These are phyloP conservation scores for Drosophila kambysellisi DNA, from an alignment of 2,888 invertebrate species.

Conservation along the genomic window DNA sequence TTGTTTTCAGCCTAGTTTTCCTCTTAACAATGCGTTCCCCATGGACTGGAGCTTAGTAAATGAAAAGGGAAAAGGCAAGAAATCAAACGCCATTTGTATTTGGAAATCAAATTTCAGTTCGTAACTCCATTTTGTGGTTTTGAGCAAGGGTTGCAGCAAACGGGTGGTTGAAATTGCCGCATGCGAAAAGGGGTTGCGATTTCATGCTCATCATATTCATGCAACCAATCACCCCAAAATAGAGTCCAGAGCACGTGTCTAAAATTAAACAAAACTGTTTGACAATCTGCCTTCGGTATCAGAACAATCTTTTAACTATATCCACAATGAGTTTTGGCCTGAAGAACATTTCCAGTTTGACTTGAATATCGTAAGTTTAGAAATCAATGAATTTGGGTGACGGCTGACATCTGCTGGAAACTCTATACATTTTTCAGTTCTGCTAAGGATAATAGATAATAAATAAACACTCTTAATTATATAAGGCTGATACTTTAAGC, in stretches of 20 bases:
- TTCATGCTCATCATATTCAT: conserved; percentile 35
- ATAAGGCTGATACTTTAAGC: neutral
- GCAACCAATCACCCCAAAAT: conserved; percentile 39
- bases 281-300: conserved; percentile 46
- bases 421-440: neutral
- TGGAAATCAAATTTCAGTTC: conserved; percentile 1
- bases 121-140: conserved; percentile 48
- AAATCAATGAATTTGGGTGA: neutral
- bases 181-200: conserved; percentile 47
- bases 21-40: conserved; percentile 40
- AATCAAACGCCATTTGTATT: conserved; percentile 36
- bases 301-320: neutral
- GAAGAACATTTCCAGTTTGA: neutral
- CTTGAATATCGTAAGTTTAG: neutral
- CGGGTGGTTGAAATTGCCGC: conserved; percentile 48
- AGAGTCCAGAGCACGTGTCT: conserved; percentile 57
- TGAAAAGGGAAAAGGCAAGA: neutral
- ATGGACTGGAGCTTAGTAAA: conserved; percentile 38
- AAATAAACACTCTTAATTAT: neutral
- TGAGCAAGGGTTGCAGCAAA: conserved; percentile 46
- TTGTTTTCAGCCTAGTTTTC: conserved; percentile 2
- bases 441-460: neutral
- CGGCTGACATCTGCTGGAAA: neutral
- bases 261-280: conserved; percentile 70
- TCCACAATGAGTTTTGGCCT: neutral